Base-by-base conservation (phyloP, 35 echinoderm and acorn worm species). In the Heliocidaris erythrogramma region DNA sequence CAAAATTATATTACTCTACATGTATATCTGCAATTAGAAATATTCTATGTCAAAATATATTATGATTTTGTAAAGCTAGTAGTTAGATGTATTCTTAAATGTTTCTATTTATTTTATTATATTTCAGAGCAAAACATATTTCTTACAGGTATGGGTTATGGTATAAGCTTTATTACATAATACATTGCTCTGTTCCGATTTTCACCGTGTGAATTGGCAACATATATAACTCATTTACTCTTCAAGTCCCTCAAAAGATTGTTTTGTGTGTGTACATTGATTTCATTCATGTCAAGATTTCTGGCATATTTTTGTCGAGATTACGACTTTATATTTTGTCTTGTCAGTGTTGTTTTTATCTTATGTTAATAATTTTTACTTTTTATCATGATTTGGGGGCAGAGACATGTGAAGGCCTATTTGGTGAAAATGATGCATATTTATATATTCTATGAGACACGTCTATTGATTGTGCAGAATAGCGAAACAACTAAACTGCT, bases 1-100 rank as follows among this genome's bases (percentile, higher is more conserved):
- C 65, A 78, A 78, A n/a, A 78, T 78, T 78, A 78, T 78, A 78
- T 78, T 78, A 78, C 18, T 78, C 7, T 78, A 78, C 65, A 78
- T 78, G 18, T 78, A 78, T 78, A 78, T 18, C 65, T 78, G 65
- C 65, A 78, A 78, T 78, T n/a, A 78, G 18, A 27, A 56, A 78
- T 78, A 78, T 78, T 78, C 65, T 78, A 78, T n/a, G 27, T 78
- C 27, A 5, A n/a, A 5, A 27, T 78, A 78, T 78, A 78, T 78
- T 78, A 78, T 78, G 5, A 78, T 78, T 78, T 78, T 78, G 65
- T 78, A 78, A 78, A 78, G 65, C 65, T 78, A 78, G 21, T 78
- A 78, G 21, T 78, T 78, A 78, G 21, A 78, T 78, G 27, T 78
- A 78, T 78, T 5, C 65, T 78, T 78, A n/a, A n/a, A 78, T 78